Evolutionary conservation across 2,797 vertebrate species (phyloP).

Genomic region (Malacoctenus gilli): DNA sequence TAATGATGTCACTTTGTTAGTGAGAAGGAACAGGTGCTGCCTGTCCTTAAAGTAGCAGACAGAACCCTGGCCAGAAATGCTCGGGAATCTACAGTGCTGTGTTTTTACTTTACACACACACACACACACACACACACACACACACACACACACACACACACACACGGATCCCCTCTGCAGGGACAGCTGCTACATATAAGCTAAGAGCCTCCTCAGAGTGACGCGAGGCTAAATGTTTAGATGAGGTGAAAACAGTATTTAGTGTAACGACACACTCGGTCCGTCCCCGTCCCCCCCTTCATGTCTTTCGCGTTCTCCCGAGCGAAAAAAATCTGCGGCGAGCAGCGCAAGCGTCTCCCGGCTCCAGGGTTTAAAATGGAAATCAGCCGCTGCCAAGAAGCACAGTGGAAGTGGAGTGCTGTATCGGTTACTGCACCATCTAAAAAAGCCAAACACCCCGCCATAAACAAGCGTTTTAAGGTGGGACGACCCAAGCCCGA

Average conservation of each 20-base stretch:
- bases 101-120: slow-evolving; percentile 29
- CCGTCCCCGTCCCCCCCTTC: no score
- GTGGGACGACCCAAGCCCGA: not conserved
- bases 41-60: slow-evolving; percentile 49
- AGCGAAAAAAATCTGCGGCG: slow-evolving; percentile 9
- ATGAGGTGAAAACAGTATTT: slow-evolving; percentile 5
- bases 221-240: slow-evolving; percentile 19
- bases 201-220: slow-evolving; percentile 31
- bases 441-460: not conserved
- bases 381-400: slow-evolving; percentile 13
- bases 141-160: slow-evolving; percentile 12
- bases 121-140: slow-evolving; percentile 7
- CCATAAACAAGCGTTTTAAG: not conserved
- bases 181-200: slow-evolving; percentile 38
- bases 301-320: not conserved
- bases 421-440: not conserved
- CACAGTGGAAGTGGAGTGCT: slow-evolving; percentile 1
- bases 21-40: slow-evolving; percentile 72
- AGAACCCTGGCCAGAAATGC: slow-evolving; percentile 36
- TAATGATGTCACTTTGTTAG: slow-evolving; percentile 67
- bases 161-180: slow-evolving; percentile 15
- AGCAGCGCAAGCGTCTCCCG: not conserved
- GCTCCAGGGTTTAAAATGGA: slow-evolving; percentile 20
- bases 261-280: not conserved
- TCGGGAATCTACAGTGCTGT: slow-evolving; percentile 33